These are phyloP conservation scores for Vanessa atalanta DNA, from an alignment of 1,140 invertebrate genomes.

Conservation along the genomic window DNA sequence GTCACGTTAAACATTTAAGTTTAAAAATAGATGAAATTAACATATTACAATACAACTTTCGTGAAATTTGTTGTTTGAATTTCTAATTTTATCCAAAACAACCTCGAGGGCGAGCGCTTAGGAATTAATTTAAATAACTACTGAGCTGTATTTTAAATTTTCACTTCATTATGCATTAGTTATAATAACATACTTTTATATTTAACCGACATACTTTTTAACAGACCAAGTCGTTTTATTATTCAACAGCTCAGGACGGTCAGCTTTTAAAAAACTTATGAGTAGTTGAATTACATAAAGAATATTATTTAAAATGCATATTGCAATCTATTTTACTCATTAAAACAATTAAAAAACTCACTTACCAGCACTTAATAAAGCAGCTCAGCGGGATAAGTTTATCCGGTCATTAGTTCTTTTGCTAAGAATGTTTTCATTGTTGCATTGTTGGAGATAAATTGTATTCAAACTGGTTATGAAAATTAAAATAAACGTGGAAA, in stretches of 20 bases:
- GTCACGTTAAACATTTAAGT: neutral
- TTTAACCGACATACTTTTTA: too few relatives aligned
- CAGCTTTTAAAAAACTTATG: too few relatives aligned
- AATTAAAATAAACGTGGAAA: neutral
- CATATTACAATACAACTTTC: neutral
- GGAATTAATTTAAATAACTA: slow-evolving; percentile 1
- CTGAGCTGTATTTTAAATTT: neutral
- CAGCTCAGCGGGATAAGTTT: neutral
- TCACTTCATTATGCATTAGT: neutral
- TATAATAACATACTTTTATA: neutral
- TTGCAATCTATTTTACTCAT: neutral
- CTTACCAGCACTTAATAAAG: neutral
- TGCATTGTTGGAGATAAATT: neutral
- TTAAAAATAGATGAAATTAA: slow-evolving; percentile 3
- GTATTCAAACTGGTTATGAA: neutral
- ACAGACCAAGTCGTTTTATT: too few relatives aligned
- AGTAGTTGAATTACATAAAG: too few relatives aligned
- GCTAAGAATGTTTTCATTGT: neutral
- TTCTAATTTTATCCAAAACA: slow-evolving; percentile 7
- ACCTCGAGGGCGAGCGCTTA: neutral
- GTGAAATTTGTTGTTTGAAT: neutral
- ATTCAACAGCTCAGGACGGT: too few relatives aligned
- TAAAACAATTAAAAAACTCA: slow-evolving; percentile 5
- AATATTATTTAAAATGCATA: neutral
- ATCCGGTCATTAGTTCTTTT: slow-evolving; percentile 5